Evolutionary conservation across 2,888 invertebrate species (phyloP).

Genomic region (Heliconius charithonia): DNA sequence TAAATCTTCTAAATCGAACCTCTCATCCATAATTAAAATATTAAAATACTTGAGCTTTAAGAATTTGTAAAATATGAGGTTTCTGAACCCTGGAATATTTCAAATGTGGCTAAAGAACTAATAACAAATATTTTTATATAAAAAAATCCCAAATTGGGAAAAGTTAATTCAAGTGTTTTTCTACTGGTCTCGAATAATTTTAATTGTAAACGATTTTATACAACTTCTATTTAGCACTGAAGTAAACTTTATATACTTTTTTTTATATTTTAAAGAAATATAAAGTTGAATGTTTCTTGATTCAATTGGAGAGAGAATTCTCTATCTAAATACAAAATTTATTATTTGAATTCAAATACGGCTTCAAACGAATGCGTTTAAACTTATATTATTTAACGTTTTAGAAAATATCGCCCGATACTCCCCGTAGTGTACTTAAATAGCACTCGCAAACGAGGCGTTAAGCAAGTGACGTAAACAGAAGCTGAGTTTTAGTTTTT

Average conservation of each 20-base stretch:
- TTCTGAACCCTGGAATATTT: conserved; percentile 12
- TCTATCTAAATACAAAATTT: not conserved
- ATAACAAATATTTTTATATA: conserved; percentile 2
- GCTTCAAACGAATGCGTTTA: not conserved
- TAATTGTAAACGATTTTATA: not conserved
- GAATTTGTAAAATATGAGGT: conserved; percentile 11
- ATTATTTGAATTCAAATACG: not conserved
- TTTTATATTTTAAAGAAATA: not conserved
- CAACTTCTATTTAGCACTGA: too few species aligned
- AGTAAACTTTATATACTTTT: not conserved
- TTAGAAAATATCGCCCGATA: conserved; percentile 20
- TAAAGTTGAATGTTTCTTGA: not conserved
- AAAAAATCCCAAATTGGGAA: not conserved
- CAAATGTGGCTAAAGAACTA: not conserved
- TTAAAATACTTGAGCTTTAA: conserved; percentile 1
- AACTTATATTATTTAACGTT: conserved; percentile 20
- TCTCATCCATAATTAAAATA: conserved; percentile 15
- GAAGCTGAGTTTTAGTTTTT: conserved; percentile 64
- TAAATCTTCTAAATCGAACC: not conserved
- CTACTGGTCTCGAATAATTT: not conserved
- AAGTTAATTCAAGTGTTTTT: not conserved
- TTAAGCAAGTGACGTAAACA: conserved; percentile 56
- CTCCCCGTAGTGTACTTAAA: conserved; percentile 34
- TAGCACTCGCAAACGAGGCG: conserved; percentile 48
- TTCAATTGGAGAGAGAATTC: not conserved